Evolutionary conservation across 64 coral and sea anemone genomes (phyloP).

Genomic region (Montipora cactus): DNA sequence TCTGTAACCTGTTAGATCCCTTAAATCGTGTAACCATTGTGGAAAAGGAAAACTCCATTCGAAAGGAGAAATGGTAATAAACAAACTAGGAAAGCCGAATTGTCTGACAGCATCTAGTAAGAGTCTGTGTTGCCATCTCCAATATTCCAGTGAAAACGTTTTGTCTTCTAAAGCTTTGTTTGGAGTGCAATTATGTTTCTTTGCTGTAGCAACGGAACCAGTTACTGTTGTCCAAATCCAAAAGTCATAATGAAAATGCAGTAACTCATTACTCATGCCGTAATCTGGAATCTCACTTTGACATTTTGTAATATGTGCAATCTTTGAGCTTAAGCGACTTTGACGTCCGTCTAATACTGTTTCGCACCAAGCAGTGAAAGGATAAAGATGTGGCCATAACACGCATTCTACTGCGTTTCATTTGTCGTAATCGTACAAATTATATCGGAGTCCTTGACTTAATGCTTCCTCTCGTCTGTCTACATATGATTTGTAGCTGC

Average conservation of each 20-base stretch:
- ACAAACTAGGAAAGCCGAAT: too few relatives aligned
- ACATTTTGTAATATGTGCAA: too few relatives aligned
- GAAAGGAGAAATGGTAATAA: too few relatives aligned
- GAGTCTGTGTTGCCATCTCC: too few relatives aligned
- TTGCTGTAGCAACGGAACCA: conserved; percentile 2
- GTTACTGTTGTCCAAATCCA: conserved; percentile 59
- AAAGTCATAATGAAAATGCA: conserved; percentile 57
- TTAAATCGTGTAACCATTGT: too few relatives aligned
- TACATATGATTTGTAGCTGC: not conserved
- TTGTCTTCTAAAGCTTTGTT: too few relatives aligned
- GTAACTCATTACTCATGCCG: not conserved
- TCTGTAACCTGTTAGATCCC: too few relatives aligned
- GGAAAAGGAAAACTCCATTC: too few relatives aligned
- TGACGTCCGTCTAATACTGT: not conserved
- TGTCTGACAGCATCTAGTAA: too few relatives aligned
- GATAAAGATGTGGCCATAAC: conserved; percentile 58
- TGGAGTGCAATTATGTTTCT: too few relatives aligned
- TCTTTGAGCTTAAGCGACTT: not conserved
- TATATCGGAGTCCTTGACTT: not conserved
- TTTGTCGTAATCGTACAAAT: not conserved
- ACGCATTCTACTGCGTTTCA: conserved; percentile 40
- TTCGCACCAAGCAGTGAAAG: not conserved
- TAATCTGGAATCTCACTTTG: not conserved
- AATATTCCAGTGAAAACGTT: too few relatives aligned
- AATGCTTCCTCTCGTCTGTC: not conserved